Percentiles rank a stretch among this genome's conserved stretches.
Evolutionary conservation across 2,113 vertebrate species (phyloP).

Genomic region (Leptocoma aspasia): DNA sequence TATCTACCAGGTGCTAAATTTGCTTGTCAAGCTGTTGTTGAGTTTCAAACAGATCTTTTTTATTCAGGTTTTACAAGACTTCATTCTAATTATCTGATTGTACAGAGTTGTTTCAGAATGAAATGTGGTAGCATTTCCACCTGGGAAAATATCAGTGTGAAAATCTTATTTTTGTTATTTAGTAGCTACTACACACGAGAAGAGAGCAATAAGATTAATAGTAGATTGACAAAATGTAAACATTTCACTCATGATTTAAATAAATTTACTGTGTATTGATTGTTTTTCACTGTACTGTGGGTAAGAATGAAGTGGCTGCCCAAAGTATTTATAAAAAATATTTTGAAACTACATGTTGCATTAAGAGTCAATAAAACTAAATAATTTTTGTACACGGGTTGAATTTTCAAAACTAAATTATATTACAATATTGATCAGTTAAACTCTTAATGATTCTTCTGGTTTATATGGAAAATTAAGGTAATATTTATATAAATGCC

Average conservation of each 20-base stretch:
- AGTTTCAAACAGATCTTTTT: neutral
- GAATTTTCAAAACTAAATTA: neutral
- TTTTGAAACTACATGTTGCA: neutral
- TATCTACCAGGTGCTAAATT: neutral
- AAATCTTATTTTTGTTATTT: neutral
- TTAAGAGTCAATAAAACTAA: neutral
- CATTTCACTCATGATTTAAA: neutral
- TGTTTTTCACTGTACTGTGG: neutral
- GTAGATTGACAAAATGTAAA: neutral
- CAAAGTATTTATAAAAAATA: neutral
- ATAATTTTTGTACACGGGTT: neutral
- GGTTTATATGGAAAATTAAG: neutral
- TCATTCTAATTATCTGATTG: neutral
- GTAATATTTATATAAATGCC: neutral
- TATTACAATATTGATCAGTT: neutral
- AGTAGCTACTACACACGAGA: neutral
- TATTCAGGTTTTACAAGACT: neutral
- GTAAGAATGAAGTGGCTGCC: neutral
- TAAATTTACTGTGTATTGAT: neutral
- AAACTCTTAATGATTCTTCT: neutral
- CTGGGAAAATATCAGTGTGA: neutral
- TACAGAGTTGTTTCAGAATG: neutral
- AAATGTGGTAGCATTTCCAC: neutral
- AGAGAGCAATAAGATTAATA: neutral
- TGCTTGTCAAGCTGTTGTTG: neutral